Conservation (phyloP, 2,888 invertebrate species). For the Rhorus exstirpatorius region DNA sequence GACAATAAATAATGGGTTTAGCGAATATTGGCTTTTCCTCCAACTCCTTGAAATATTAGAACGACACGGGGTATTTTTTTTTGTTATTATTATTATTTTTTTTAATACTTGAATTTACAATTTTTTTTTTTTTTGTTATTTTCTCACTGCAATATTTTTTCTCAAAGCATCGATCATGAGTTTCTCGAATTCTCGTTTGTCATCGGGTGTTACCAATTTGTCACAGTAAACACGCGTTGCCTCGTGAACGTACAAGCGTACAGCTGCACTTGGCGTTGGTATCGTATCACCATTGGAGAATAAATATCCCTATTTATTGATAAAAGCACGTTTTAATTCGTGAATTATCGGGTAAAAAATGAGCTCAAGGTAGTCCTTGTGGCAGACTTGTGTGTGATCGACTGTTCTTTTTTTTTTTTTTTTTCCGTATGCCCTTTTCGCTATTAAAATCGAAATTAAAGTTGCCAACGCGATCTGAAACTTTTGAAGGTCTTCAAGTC, state of each 20-base stretch:
- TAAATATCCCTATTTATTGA: conserved; percentile 92
- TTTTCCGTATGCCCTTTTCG: neutral
- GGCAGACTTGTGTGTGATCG: no score
- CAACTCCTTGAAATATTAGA: conserved; percentile 87
- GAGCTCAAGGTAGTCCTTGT: no score
- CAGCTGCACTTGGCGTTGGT: conserved; percentile 90
- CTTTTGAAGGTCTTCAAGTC: no score
- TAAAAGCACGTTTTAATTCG: conserved; percentile 32
- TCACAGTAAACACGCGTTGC: conserved; percentile 96
- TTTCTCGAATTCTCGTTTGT: conserved; percentile 91
- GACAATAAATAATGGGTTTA: conserved; percentile 95
- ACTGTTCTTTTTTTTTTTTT: neutral
- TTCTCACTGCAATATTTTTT: conserved; percentile 90
- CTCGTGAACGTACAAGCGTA: conserved; percentile 96
- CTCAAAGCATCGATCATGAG: conserved; percentile 92
- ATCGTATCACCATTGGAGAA: conserved; percentile 93
- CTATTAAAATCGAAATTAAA: no score
- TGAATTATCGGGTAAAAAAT: neutral
- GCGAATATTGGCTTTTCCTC: conserved; percentile 91
- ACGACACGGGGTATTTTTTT: neutral
- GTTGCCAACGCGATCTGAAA: no score
- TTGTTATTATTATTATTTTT: neutral
- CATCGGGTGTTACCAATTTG: conserved; percentile 90
- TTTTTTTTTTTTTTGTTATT: no score
- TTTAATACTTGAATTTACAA: neutral